phyloP scores from a whole-genome alignment of 2,113 vertebrate species.

The Rissa tridactyla region DNA sequence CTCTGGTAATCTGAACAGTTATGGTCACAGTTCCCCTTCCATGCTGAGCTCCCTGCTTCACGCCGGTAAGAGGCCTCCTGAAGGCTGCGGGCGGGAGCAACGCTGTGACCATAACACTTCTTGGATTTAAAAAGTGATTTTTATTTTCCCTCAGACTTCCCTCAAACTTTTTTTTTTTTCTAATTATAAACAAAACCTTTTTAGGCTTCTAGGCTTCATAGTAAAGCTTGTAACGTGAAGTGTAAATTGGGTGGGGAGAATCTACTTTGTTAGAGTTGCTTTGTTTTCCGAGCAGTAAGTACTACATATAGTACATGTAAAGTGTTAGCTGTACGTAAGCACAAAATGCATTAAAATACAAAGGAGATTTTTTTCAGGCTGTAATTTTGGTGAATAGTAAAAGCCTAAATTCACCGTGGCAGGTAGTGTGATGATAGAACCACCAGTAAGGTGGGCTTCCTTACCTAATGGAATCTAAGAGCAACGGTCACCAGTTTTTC shows the following conservation, averaged over 20 bases:
- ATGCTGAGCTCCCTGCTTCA: slow-evolving; percentile 7
- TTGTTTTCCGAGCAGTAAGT: slow-evolving; percentile 82
- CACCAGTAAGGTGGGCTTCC: slow-evolving; percentile 67
- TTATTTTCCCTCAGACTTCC: slow-evolving; percentile 65
- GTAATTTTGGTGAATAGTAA: slow-evolving; percentile 69
- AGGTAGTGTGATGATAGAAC: slow-evolving; percentile 78
- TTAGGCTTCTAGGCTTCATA: slow-evolving; percentile 84
- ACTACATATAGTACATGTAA: slow-evolving; percentile 78
- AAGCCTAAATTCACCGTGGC: slow-evolving; percentile 68
- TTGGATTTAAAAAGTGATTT: slow-evolving; percentile 78
- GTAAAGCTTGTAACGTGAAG: slow-evolving; percentile 81
- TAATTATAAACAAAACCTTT: slow-evolving; percentile 83
- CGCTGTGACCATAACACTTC: slow-evolving; percentile 80
- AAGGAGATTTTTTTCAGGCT: slow-evolving; percentile 74
- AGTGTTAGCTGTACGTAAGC: slow-evolving; percentile 79
- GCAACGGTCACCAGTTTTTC: slow-evolving; percentile 74
- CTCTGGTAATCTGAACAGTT: slow-evolving; percentile 79
- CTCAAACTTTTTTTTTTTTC: slow-evolving; percentile 72
- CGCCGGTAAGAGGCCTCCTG: neutral
- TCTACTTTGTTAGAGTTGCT: slow-evolving; percentile 83
- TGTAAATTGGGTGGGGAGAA: slow-evolving; percentile 79
- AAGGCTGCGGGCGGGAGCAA: slow-evolving; percentile 60
- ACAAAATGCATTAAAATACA: slow-evolving; percentile 77
- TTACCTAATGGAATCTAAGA: slow-evolving; percentile 67
- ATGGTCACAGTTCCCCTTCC: slow-evolving; percentile 68